These are phyloP conservation scores for Epinephelus coioides DNA, from an alignment of 2,797 vertebrate genomes.

Conservation along the genomic window DNA sequence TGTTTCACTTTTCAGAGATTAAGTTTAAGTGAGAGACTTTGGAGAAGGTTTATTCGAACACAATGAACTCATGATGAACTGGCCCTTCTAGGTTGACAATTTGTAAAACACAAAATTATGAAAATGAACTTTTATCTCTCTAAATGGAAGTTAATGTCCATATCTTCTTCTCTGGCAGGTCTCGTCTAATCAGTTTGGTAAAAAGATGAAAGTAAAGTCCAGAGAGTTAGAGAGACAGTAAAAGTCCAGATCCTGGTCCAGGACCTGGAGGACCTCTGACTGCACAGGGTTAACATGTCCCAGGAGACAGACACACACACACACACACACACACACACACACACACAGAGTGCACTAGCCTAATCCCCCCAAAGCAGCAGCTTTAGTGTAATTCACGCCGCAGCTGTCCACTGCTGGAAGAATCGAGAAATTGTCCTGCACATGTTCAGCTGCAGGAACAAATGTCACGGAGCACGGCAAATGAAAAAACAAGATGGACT, in stretches of 20 bases:
- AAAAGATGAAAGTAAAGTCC: constrained; percentile 33
- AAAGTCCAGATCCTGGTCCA: constrained; percentile 45
- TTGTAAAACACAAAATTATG: background rate
- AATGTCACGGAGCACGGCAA: constrained; percentile 86
- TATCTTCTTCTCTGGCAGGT: background rate
- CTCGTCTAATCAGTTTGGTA: background rate
- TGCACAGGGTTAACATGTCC: constrained; percentile 87
- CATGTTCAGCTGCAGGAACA: constrained; percentile 93
- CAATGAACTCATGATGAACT: background rate
- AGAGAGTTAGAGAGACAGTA: constrained; percentile 16
- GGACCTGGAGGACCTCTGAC: constrained; percentile 68
- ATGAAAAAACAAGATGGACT: constrained; percentile 90
- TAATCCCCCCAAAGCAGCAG: constrained; percentile 91
- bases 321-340: constrained; percentile 44
- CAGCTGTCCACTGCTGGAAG: constrained; percentile 93
- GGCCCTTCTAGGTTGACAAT: background rate
- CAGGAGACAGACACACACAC: constrained; percentile 80
- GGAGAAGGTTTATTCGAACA: background rate
- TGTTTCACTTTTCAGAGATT: background rate
- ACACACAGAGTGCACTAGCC: constrained; percentile 78
- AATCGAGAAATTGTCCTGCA: constrained; percentile 90
- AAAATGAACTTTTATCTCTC: background rate
- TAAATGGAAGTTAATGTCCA: background rate
- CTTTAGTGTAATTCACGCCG: constrained; percentile 91
- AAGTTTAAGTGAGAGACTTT: background rate